Conservation (phyloP, 1,140 invertebrate species). For the Scaptomyza graminum region DNA sequence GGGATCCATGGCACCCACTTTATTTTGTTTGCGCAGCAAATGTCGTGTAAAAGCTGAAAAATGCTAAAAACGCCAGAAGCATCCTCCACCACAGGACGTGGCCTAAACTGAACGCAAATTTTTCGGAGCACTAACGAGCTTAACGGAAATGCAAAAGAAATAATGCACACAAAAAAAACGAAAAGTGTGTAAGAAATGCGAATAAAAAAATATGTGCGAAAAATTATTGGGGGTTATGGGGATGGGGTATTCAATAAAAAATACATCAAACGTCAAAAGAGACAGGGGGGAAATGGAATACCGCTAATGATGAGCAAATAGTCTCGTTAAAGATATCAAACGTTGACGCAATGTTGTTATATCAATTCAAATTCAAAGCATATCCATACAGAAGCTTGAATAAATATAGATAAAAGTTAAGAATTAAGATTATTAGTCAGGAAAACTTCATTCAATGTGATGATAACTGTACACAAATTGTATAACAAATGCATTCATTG, state of each 20-base stretch:
- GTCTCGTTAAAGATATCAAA: slow-evolving; percentile 50
- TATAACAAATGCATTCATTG: too few species aligned
- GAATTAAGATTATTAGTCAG: too few species aligned
- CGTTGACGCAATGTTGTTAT: slow-evolving; percentile 20
- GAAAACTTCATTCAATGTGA: too few species aligned
- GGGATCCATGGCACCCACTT: slow-evolving; percentile 14
- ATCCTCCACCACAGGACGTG: slow-evolving; percentile 15
- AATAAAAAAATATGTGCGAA: slow-evolving; percentile 34
- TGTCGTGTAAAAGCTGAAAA: slow-evolving; percentile 54
- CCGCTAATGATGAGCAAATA: slow-evolving; percentile 68
- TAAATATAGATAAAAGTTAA: background rate
- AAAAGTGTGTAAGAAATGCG: slow-evolving; percentile 8
- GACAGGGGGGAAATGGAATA: background rate
- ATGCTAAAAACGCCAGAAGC: slow-evolving; percentile 36
- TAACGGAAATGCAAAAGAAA: slow-evolving; percentile 51
- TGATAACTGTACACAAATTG: too few species aligned
- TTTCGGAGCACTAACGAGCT: slow-evolving; percentile 55
- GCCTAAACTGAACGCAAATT: slow-evolving; percentile 38
- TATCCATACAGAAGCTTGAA: background rate
- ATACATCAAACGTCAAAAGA: slow-evolving; percentile 11
- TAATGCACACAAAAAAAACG: slow-evolving; percentile 30
- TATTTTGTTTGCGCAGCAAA: slow-evolving; percentile 68
- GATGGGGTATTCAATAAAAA: slow-evolving; percentile 52
- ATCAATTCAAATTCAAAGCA: slow-evolving; percentile 31
- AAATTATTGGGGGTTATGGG: slow-evolving; percentile 40